A percentile compares a stretch with the other conserved stretches of the same genome.
phyloP scores from a whole-genome alignment of 2,797 vertebrate genomes.

The Gobionotothen gibberifrons region DNA sequence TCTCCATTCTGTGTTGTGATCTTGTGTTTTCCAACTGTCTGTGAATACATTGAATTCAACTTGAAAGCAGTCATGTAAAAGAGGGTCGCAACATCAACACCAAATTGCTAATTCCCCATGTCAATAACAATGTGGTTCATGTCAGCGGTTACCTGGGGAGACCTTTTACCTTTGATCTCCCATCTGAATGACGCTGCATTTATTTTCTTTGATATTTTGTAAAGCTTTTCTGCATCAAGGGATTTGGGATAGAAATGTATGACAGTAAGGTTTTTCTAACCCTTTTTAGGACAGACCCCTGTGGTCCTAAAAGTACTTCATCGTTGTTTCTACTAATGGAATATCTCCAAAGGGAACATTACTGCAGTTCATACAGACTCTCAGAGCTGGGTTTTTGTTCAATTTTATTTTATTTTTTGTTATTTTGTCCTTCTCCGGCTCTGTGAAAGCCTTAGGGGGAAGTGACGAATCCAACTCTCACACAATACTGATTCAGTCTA shows the following conservation, averaged over 20 bases:
- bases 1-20: too few relatives aligned
- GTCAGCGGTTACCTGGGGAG: constrained; percentile 18
- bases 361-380: constrained; percentile 45
- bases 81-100: constrained; percentile 35
- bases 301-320: constrained; percentile 66
- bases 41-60: neutral
- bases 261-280: constrained; percentile 21
- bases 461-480: constrained; percentile 25
- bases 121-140: constrained; percentile 29
- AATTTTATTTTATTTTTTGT: constrained; percentile 35
- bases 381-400: constrained; percentile 54
- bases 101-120: constrained; percentile 43
- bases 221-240: constrained; percentile 71
- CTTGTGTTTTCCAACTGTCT: too few relatives aligned
- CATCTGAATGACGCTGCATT: constrained; percentile 36
- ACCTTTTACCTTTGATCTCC: constrained; percentile 52
- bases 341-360: constrained; percentile 71
- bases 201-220: constrained; percentile 58
- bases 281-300: constrained; percentile 45
- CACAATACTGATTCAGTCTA: constrained; percentile 41
- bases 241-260: constrained; percentile 40
- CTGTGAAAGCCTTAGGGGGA: constrained; percentile 39
- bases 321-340: constrained; percentile 44
- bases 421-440: constrained; percentile 26
- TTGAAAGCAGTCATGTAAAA: constrained; percentile 61